Percentiles rank a stretch among this genome's conserved stretches.
Evolutionary conservation across 2,797 vertebrate species (phyloP).

Genomic region (Epinephelus coioides): DNA sequence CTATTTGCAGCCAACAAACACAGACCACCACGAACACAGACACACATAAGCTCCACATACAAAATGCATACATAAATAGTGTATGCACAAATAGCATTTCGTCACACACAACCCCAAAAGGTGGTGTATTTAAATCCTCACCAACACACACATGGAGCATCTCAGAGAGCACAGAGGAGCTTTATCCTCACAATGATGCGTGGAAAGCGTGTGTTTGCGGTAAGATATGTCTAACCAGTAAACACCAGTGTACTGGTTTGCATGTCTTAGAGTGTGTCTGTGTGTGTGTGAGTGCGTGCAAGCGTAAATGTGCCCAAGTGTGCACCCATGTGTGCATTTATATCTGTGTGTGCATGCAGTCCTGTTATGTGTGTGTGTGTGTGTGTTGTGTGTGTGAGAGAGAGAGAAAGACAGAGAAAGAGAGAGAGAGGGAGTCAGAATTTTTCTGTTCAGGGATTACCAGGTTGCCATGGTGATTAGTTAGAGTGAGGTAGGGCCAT

Average conservation of each 20-base stretch:
- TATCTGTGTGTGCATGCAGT: constrained; percentile 36
- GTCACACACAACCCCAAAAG: constrained; percentile 31
- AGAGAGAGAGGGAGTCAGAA: constrained; percentile 46
- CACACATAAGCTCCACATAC: background rate
- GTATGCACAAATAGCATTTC: constrained; percentile 37
- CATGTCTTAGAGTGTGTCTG: constrained; percentile 41
- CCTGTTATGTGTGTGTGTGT: constrained; percentile 29
- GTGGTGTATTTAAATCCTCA: constrained; percentile 44
- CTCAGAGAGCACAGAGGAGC: constrained; percentile 36
- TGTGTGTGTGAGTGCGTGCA: constrained; percentile 22
- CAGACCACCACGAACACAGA: constrained; percentile 17
- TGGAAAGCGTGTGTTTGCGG: constrained; percentile 46
- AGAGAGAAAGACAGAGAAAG: background rate
- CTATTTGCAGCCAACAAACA: constrained; percentile 40
- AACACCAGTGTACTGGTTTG: constrained; percentile 65
- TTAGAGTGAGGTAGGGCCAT: constrained; percentile 79
- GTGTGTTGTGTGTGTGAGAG: constrained; percentile 23
- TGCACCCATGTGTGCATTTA: background rate
- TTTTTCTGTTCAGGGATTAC: constrained; percentile 84
- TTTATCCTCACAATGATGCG: constrained; percentile 48
- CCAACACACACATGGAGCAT: constrained; percentile 22
- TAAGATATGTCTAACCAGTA: constrained; percentile 65
- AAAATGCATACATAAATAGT: constrained; percentile 50
- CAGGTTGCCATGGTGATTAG: constrained; percentile 87
- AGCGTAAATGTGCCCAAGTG: background rate